Evolutionary conservation across 2,888 invertebrate species (phyloP).

Genomic region (Synergus itoensis): DNA sequence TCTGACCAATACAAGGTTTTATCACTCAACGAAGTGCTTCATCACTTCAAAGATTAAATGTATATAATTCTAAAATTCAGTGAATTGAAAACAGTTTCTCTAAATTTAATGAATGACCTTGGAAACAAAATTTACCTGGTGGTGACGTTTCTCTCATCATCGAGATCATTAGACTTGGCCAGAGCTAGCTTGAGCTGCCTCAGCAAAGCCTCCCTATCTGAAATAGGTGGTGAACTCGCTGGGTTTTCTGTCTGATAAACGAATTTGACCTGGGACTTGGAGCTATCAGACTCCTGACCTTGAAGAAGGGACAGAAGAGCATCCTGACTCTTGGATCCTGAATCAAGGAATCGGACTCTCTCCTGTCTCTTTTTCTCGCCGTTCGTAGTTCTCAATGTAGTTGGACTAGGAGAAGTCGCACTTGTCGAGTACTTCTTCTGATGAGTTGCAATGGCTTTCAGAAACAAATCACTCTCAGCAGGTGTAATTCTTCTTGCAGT

Average conservation of each 20-base stretch:
- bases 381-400: conserved; percentile 51
- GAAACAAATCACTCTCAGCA: conserved; percentile 72
- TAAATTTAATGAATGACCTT: too few species aligned
- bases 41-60: too few species aligned
- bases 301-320: conserved; percentile 49
- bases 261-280: conserved; percentile 77
- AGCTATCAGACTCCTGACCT: conserved; percentile 66
- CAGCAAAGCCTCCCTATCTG: conserved; percentile 77
- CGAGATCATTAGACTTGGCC: conserved; percentile 84
- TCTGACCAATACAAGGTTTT: too few species aligned
- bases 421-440: conserved; percentile 72
- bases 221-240: conserved; percentile 46
- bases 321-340: conserved; percentile 48
- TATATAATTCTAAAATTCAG: too few species aligned
- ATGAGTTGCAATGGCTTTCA: conserved; percentile 74
- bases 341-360: conserved; percentile 54
- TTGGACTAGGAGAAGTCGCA: conserved; percentile 50
- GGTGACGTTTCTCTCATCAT: conserved; percentile 84
- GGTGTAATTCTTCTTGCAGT: conserved; percentile 71
- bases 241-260: conserved; percentile 78
- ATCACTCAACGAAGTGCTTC: too few species aligned
- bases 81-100: too few species aligned
- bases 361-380: conserved; percentile 54
- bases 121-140: conserved; percentile 74
- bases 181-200: conserved; percentile 87